Base-by-base conservation (phyloP, 2,797 vertebrate species). In the Remorina albescens region DNA sequence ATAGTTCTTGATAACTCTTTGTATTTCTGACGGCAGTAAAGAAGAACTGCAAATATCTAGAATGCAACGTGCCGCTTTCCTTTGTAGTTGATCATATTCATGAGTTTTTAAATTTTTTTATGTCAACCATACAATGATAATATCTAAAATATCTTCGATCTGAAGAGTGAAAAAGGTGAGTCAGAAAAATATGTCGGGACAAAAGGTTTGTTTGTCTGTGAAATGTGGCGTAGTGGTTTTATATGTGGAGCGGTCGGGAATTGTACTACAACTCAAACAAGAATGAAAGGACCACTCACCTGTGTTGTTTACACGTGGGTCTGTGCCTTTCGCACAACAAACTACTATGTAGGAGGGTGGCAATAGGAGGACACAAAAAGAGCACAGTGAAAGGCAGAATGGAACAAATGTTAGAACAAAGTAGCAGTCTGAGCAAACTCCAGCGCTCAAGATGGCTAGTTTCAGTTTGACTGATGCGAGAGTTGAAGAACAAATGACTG, bases 401-500 rank as follows among this genome's bases (percentile, higher is more conserved):
- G 12, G 2, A 42, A 41, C n/a, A n/a, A 26, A 61, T 16, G 54
- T 51, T 49, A 16, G 32, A 62, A 21, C 23, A 50, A 64, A 62
- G 63, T 12, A 26, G 64, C 57, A 58, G 50, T 50, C 34, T 28
- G 25, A 13, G 23, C 2, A 28, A 62, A 54, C 32, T 53, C 6
- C 47, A 76, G 58, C 5, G 10, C 55, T 57, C 8, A 64, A 65
- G 61, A 78, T 47, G 12, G 18, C 47, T 32, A 7, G 12, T 34
- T 28, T 28, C 39, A 74, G 37, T 63, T 19, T 47, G 47, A 30
- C 10, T 23, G n/a, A 41, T 42, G 15, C 54, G 25, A 39, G 47
- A 41, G 56, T 21, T 42, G 19, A 71, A 51, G 23, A 21, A 11
- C 28, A 70, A 67, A 41, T 62, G 67, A 61, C 34, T 78, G 73